These are phyloP conservation scores for Chaetops frenatus DNA, from an alignment of 2,113 vertebrate species.

Conservation along the genomic window DNA sequence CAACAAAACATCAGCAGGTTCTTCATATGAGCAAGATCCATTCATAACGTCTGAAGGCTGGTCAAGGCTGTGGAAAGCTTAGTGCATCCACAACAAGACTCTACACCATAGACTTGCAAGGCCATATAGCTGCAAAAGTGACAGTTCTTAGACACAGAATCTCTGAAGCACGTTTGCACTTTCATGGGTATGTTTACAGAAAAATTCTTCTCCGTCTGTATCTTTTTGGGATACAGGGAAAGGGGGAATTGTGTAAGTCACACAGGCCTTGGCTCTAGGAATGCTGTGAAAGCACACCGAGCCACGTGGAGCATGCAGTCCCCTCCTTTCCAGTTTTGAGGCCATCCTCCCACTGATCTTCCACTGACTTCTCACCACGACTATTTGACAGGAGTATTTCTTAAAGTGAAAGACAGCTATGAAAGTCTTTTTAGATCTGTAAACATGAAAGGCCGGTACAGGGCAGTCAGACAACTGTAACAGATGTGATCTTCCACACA, in stretches of 20 bases:
- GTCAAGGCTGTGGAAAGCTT: not conserved
- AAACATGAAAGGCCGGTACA: not conserved
- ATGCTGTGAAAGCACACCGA: not conserved
- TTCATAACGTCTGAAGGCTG: too few relatives aligned
- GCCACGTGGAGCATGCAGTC: too few relatives aligned
- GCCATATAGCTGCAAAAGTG: not conserved
- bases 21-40: not conserved
- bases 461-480: not conserved
- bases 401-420: too few relatives aligned
- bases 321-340: not conserved
- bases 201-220: not conserved
- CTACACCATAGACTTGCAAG: not conserved
- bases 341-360: not conserved
- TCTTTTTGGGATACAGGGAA: not conserved
- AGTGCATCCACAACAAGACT: not conserved
- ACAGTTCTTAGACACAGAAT: not conserved
- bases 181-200: not conserved
- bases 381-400: too few relatives aligned
- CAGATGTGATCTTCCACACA: too few relatives aligned
- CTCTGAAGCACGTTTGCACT: not conserved
- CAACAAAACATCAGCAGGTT: not conserved
- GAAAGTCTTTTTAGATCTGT: not conserved
- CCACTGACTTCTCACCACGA: not conserved
- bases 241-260: accelerated
- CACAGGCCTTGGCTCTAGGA: not conserved